phyloP scores from a whole-genome alignment of 2,888 invertebrate genomes.

The Xestia ashworthii region DNA sequence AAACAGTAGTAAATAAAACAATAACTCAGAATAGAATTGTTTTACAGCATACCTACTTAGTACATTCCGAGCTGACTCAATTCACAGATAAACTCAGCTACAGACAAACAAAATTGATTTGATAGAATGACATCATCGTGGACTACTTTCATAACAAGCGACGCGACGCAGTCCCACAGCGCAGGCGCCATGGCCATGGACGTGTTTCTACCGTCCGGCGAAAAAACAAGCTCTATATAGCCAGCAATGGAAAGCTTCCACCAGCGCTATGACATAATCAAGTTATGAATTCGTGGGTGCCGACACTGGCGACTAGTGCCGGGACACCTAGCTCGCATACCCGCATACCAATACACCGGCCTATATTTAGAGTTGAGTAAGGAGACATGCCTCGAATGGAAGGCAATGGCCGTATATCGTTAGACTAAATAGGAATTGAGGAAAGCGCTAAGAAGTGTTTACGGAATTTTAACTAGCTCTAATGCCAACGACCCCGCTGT shows the following conservation, averaged over 20 bases:
- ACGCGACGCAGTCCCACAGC: constrained; percentile 39
- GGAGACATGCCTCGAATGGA: constrained; percentile 74
- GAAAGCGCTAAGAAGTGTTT: constrained; percentile 64
- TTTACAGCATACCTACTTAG: background rate
- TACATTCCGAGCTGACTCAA: constrained; percentile 9
- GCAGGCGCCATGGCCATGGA: constrained; percentile 54
- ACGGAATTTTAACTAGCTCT: constrained; percentile 67
- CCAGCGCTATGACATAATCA: constrained; percentile 34
- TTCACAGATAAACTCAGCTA: constrained; percentile 33
- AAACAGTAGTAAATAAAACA: background rate
- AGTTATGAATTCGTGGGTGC: constrained; percentile 56
- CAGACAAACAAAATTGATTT: constrained; percentile 70
- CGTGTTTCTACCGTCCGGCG: constrained; percentile 26
- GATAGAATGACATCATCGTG: constrained; percentile 70
- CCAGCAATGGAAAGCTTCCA: constrained; percentile 54
- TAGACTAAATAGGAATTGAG: constrained; percentile 70
- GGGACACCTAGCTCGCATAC: constrained; percentile 60
- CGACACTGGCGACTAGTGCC: constrained; percentile 27
- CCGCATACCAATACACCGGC: constrained; percentile 77
- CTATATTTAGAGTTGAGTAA: constrained; percentile 83
- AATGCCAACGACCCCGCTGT: constrained; percentile 52
- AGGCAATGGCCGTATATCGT: constrained; percentile 69
- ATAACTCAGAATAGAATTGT: background rate
- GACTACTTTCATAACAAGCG: constrained; percentile 55
- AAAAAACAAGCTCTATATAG: constrained; percentile 32